Percentiles rank a stretch among this genome's conserved stretches.
phyloP scores from a whole-genome alignment of 2,797 vertebrate genomes.

The Eidolon dupreanum region DNA sequence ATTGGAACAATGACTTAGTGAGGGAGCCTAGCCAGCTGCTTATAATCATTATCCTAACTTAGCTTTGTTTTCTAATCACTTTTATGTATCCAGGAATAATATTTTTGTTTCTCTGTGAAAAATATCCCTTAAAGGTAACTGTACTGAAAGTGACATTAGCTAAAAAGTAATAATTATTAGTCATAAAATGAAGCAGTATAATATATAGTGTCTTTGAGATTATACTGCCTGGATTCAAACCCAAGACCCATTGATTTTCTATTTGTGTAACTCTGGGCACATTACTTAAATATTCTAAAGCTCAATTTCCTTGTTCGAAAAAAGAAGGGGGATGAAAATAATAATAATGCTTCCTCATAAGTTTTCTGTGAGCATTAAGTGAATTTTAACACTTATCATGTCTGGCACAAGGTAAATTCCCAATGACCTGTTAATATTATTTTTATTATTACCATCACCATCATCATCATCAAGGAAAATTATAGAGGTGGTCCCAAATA shows the following conservation, averaged over 20 bases:
- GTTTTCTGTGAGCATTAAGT: slow-evolving; percentile 38
- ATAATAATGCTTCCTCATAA: not conserved
- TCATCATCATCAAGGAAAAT: not conserved
- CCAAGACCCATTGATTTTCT: not conserved
- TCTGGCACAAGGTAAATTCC: not conserved
- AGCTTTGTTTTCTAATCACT: not conserved
- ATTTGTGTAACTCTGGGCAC: not conserved
- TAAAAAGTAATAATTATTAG: not conserved
- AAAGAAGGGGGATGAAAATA: not conserved
- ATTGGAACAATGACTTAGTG: not conserved
- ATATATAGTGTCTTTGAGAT: not conserved
- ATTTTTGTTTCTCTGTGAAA: not conserved
- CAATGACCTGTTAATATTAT: not conserved
- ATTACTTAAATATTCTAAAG: slow-evolving; percentile 29
- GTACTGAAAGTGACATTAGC: not conserved
- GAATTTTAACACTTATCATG: not conserved
- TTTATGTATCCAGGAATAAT: not conserved
- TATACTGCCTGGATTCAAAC: slow-evolving; percentile 6
- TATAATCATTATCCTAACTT: not conserved
- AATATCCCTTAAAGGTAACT: not conserved
- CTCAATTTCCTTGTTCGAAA: not conserved
- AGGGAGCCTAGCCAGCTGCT: not conserved
- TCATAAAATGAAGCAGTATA: not conserved
- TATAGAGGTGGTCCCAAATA: not conserved
- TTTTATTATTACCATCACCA: too few species aligned